Conservation (phyloP, 2,888 invertebrate species). For the Callinectes sapidus region DNA sequence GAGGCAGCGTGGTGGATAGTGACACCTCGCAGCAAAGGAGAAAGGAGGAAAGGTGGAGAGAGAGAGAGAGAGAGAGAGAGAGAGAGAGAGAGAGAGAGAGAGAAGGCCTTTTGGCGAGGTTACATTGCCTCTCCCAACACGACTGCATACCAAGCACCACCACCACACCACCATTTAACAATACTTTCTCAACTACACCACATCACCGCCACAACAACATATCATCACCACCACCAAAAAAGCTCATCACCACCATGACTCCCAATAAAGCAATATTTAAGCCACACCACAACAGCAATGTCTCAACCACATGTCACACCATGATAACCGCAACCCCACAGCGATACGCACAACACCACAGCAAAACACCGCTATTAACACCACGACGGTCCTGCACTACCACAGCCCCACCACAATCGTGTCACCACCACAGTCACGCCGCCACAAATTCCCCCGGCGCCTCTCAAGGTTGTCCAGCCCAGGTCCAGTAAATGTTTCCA, state of each 20-base stretch:
- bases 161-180: background rate
- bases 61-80: background rate
- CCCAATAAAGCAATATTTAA: too few relatives aligned
- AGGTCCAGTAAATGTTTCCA: background rate
- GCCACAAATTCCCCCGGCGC: background rate
- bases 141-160: background rate
- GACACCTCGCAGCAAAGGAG: constrained; percentile 21
- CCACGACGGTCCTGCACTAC: too few relatives aligned
- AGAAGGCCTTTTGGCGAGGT: background rate
- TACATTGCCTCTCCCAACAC: background rate
- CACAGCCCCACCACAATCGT: background rate
- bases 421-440: background rate
- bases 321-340: background rate
- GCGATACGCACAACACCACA: background rate
- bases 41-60: background rate
- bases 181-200: background rate
- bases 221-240: too few relatives aligned
- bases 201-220: too few relatives aligned
- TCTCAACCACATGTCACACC: background rate
- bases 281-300: background rate
- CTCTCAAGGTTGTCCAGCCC: constrained; percentile 10
- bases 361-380: too few relatives aligned
- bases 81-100: background rate
- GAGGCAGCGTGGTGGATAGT: background rate
- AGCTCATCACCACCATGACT: too few relatives aligned